A percentile compares a stretch with the other conserved stretches of the same genome.
phyloP scores from a whole-genome alignment of 1,140 invertebrate genomes.

The Megalopta genalis region DNA sequence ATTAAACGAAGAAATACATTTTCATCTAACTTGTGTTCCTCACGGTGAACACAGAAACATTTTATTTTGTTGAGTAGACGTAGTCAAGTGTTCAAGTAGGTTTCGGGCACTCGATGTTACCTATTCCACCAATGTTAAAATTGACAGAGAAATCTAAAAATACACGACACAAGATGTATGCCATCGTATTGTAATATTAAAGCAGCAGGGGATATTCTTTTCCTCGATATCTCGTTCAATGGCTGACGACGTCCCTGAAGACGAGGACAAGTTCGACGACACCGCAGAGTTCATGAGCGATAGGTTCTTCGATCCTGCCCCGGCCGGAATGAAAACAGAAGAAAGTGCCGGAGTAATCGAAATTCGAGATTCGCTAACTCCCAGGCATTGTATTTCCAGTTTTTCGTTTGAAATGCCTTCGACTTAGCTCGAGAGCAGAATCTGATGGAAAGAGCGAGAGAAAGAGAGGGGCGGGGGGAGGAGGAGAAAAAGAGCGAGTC shows the following conservation, averaged over 20 bases:
- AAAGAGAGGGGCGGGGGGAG: neutral
- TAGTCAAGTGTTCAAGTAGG: no score
- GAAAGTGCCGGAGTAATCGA: conserved; percentile 34
- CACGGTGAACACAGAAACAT: no score
- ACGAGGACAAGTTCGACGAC: neutral
- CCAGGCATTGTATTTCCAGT: conserved; percentile 12
- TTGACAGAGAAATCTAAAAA: no score
- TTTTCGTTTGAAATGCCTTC: neutral
- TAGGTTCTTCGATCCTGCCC: neutral
- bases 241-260: neutral
- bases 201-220: no score
- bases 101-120: no score
- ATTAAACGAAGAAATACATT: no score
- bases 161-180: no score
- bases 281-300: neutral
- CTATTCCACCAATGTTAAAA: no score
- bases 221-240: neutral
- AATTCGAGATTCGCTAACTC: conserved; percentile 48
- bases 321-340: neutral
- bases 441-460: neutral
- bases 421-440: neutral
- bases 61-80: no score
- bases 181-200: no score
- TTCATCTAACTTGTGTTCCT: no score
- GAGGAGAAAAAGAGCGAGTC: neutral